Conservation (phyloP, 2,797 vertebrate genomes). For the Gallinago stenura region DNA sequence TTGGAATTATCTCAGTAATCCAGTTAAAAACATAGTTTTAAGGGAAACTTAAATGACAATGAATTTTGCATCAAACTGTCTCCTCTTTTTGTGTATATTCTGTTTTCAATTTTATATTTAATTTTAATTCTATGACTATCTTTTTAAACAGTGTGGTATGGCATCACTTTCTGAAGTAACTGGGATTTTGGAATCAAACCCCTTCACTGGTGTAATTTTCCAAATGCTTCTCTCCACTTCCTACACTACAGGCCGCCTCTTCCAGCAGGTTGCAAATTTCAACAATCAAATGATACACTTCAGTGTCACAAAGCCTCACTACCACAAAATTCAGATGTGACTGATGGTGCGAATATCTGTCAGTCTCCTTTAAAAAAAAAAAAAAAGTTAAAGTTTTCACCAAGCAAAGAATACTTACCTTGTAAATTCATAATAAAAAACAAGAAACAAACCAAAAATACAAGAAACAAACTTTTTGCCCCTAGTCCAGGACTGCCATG, state of each 20-base stretch:
- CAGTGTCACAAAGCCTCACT: neutral
- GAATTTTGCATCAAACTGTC: neutral
- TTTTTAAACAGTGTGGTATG: neutral
- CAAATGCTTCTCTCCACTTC: neutral
- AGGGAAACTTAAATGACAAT: neutral
- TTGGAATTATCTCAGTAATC: conserved; percentile 33
- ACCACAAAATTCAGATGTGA: neutral
- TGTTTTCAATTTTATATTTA: neutral
- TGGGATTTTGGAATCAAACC: neutral
- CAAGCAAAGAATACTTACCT: neutral
- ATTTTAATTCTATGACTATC: neutral
- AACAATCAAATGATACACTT: neutral
- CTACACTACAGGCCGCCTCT: neutral
- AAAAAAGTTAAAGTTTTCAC: neutral
- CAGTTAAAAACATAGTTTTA: neutral
- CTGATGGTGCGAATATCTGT: neutral
- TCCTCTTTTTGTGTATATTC: neutral
- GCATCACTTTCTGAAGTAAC: neutral
- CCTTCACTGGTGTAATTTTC: neutral
- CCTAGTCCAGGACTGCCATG: neutral
- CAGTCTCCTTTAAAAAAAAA: neutral
- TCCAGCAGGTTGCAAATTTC: neutral
- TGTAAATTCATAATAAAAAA: neutral
- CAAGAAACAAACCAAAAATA: neutral
- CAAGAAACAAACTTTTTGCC: neutral